Evolutionary conservation across 2,797 vertebrate species (phyloP), one percentile per base, ranked within the genome.

Genomic region (Eospalax fontanierii): DNA sequence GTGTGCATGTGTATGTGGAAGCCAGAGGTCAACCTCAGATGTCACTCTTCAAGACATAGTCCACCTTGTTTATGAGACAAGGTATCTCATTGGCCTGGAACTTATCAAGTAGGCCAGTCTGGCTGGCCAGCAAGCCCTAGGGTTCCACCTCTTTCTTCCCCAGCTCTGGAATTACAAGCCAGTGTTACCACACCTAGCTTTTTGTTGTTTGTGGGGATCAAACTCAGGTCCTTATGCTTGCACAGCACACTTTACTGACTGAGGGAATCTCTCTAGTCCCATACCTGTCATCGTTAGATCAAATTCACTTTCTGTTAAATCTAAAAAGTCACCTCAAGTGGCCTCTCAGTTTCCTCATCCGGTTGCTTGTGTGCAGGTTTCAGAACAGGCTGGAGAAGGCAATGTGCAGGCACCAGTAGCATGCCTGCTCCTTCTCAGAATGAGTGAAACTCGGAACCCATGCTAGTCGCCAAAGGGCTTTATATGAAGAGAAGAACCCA

Each of bases 361-460:
- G 3, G 7, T 10, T 68, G 35, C 63, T 40, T 38, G 4, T 15
- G 28, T 38, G 43, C 10, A 1, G 11, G 14, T n/a, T 35, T 76
- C 33, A 7, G 63, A 61, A 63, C 2, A 4, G 35, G 2, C 6
- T 3, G 21, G 30, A 12, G 21, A 2, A 81, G 50, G 22, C 70
- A 28, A 28, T 22, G 16, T 15, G 28, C 18, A 6, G 35, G 4
- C 4, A 14, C n/a, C 11, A 71, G 28, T n/a, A 26, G 6, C 16
- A 10, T 0, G 65, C 38, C 24, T 0, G 0, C 18, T 14, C 22
- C 35, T 83, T 57, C 50, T 35, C 50, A 6, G 43, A 70, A 4
- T 24, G 28, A 50, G 30, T 4, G 38, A 24, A 4, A 9, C 19
- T 0, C 1, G 35, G 14, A n/a, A n/a, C n/a, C 33, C 24, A 9